A percentile compares a stretch with the other conserved stretches of the same genome.
These are phyloP conservation scores for Leptatherina wallacei DNA, from an alignment of 2,797 vertebrate species.

Conservation along the genomic window DNA sequence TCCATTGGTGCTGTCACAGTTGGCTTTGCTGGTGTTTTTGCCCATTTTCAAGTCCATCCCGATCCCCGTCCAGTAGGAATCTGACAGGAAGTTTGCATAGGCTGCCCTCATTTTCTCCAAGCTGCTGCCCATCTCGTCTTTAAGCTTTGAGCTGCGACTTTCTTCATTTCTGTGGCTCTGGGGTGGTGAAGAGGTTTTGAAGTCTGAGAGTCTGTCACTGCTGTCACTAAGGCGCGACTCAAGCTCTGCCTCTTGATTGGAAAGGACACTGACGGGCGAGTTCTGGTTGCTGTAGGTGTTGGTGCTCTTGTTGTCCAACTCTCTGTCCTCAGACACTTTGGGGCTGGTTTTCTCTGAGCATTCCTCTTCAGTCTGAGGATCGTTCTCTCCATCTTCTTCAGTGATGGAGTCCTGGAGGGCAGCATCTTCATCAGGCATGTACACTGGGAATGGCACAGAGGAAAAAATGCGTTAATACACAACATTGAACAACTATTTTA, in stretches of 20 bases:
- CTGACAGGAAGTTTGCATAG: constrained; percentile 97
- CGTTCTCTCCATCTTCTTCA: constrained; percentile 92
- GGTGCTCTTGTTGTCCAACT: constrained; percentile 89
- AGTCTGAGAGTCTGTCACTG: constrained; percentile 93
- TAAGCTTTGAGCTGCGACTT: constrained; percentile 83
- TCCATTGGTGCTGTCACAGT: constrained; percentile 93
- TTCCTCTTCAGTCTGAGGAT: constrained; percentile 88
- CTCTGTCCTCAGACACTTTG: constrained; percentile 90
- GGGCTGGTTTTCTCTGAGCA: constrained; percentile 90
- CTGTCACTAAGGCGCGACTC: constrained; percentile 94
- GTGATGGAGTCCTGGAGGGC: constrained; percentile 86
- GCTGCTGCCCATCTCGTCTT: constrained; percentile 89
- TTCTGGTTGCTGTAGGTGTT: constrained; percentile 94
- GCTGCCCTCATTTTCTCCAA: constrained; percentile 98
- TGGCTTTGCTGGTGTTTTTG: constrained; percentile 87
- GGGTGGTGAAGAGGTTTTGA: constrained; percentile 89
- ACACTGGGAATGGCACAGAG: constrained; percentile 82
- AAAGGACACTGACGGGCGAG: constrained; percentile 93
- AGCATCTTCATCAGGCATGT: constrained; percentile 92
- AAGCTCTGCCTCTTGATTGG: constrained; percentile 93
- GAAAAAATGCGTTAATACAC: constrained; percentile 20
- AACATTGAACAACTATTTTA: background rate
- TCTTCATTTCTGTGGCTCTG: constrained; percentile 86
- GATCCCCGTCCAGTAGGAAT: constrained; percentile 97
- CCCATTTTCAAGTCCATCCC: constrained; percentile 93